Evolutionary conservation across 1,140 invertebrate genomes (phyloP), one percentile per base, ranked within the genome.

Genomic region (Temnothorax curvispinosus): DNA sequence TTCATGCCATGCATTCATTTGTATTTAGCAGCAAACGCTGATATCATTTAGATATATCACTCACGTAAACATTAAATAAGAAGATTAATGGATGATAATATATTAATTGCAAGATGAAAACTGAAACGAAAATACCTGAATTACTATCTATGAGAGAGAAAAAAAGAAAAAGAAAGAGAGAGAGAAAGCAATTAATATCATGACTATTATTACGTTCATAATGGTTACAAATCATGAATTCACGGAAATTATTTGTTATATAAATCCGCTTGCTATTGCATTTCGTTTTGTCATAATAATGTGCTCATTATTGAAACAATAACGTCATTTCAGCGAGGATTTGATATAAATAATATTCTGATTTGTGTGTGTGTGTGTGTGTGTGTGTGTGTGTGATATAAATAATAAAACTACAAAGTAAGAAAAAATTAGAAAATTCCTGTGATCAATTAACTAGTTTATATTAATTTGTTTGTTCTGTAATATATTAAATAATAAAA

Each of bases 111-210:
- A 41, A 80, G 35, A 69, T 69, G 47, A 41, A 69, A 80, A 69
- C n/a, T 41, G 13, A 69, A 80, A 69, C 5, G 7, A 54, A 21
- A 80, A 69, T 69, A 54, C 0, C 35, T 21, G 3, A 80, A 80
- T 80, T 80, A 80, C 0, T n/a, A 54, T 69, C 13, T 9, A 77
- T 77, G 18, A 64, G 47, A 52, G 67, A 71, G 60, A 62, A 18
- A 69, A 0, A 44, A n/a, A 21, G n/a, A 69, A 0, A 44, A 2
- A 15, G 18, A 41, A 41, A 71, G 21, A 71, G 6, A 32, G 13
- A 72, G 9, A 41, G 67, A 71, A 13, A 71, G 15, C 64, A 80
- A 80, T 54, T 35, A 80, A 80, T 80, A 69, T 69, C n/a, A 65
- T 35, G 15, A 21, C 35, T 13, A 78, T 78, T 64, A 64, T 41